Conservation (phyloP, 2,888 invertebrate genomes). For the Colletes collaris region DNA sequence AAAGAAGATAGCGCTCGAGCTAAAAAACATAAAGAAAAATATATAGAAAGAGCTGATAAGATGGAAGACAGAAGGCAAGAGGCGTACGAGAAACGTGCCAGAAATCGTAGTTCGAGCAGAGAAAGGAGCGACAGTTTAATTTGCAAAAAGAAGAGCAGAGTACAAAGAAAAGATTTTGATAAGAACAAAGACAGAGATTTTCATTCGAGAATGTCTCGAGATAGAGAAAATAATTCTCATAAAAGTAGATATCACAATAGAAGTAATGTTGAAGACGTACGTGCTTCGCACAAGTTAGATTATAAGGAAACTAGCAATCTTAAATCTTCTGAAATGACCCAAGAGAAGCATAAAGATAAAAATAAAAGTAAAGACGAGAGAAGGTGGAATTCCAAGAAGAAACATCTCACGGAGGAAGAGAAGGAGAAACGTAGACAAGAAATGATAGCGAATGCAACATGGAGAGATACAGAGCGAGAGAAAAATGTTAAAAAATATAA, state of each 20-base stretch:
- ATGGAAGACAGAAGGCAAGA: conserved; percentile 31
- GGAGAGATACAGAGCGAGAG: conserved; percentile 88
- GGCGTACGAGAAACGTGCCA: conserved; percentile 24
- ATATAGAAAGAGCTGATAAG: conserved; percentile 32
- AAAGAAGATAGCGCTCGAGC: conserved; percentile 25
- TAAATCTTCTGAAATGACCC: conserved; percentile 1
- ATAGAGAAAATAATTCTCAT: conserved; percentile 32
- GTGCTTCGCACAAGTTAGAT: conserved; percentile 12
- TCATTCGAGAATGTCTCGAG: conserved; percentile 38
- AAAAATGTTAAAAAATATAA: conserved; percentile 87
- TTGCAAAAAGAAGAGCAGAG: conserved; percentile 18
- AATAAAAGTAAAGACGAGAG: conserved; percentile 68
- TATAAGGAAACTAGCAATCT: conserved; percentile 11
- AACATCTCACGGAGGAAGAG: conserved; percentile 86
- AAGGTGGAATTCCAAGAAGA: conserved; percentile 71
- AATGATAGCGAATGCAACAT: conserved; percentile 92
- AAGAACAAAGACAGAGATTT: conserved; percentile 15
- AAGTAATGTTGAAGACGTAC: conserved; percentile 13
- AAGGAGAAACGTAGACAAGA: conserved; percentile 89
- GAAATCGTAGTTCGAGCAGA: conserved; percentile 32
- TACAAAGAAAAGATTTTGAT: conserved; percentile 19
- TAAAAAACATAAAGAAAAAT: conserved; percentile 44
- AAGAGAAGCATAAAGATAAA: conserved; percentile 35
- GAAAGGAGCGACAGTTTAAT: conserved; percentile 28
- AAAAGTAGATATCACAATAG: conserved; percentile 25